Conservation (phyloP, 2,888 invertebrate species). For the Buathra laborator region DNA sequence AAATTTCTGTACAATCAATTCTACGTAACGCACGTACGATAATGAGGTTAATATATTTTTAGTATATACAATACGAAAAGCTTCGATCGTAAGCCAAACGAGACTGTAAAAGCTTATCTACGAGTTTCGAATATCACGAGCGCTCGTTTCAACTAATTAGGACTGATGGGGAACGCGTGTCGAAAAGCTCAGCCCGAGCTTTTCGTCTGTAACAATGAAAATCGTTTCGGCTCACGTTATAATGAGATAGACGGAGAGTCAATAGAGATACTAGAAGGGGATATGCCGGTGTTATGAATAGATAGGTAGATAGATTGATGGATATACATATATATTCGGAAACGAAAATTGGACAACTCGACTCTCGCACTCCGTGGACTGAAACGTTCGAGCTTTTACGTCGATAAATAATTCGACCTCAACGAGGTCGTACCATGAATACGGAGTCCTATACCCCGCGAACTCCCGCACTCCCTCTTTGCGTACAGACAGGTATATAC, state of each 20-base stretch:
- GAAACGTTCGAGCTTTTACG: constrained; percentile 49
- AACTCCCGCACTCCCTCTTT: background rate
- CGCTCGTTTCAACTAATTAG: constrained; percentile 34
- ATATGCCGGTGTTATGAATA: constrained; percentile 34
- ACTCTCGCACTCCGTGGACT: constrained; percentile 1
- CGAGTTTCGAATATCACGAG: background rate
- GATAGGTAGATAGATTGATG: constrained; percentile 41
- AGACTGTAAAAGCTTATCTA: constrained; percentile 17
- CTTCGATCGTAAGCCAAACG: background rate
- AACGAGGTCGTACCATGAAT: constrained; percentile 31
- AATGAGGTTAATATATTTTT: constrained; percentile 6
- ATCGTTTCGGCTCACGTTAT: constrained; percentile 22
- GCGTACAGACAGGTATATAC: background rate
- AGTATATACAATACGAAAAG: background rate
- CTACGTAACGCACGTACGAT: background rate
- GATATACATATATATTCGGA: background rate
- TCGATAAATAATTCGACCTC: constrained; percentile 66
- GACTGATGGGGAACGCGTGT: constrained; percentile 56
- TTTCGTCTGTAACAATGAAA: constrained; percentile 56
- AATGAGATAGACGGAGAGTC: constrained; percentile 35
- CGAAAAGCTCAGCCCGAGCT: constrained; percentile 38
- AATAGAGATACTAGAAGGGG: constrained; percentile 25
- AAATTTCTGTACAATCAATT: background rate
- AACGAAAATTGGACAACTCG: constrained; percentile 2
- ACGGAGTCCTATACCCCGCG: background rate